Evolutionary conservation across 2,797 vertebrate genomes (phyloP).

Genomic region (Salarias fasciatus): DNA sequence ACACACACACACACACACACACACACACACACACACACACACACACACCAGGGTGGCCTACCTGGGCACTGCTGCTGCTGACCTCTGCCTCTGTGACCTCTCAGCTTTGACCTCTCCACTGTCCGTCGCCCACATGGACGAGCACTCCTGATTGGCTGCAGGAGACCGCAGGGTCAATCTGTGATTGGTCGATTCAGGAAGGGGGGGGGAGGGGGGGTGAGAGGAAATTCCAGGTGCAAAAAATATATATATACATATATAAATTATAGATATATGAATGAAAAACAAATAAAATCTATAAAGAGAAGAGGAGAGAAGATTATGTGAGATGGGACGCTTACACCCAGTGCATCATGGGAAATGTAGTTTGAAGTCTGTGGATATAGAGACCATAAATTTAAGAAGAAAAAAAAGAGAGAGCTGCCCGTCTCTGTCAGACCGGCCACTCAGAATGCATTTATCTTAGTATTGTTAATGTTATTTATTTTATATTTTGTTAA

Average conservation of each 20-base stretch:
- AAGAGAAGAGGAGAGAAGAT: too few relatives aligned
- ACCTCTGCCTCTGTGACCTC: constrained; percentile 75
- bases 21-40: constrained; percentile 47
- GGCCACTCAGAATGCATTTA: constrained; percentile 74
- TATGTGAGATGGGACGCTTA: constrained; percentile 49
- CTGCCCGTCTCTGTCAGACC: constrained; percentile 61
- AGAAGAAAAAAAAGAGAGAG: constrained; percentile 31
- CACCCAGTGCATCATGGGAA: constrained; percentile 64
- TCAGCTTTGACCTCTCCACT: constrained; percentile 81
- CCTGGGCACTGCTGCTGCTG: constrained; percentile 74
- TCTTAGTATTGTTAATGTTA: constrained; percentile 82
- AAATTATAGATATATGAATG: constrained; percentile 36
- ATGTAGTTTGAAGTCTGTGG: constrained; percentile 58
- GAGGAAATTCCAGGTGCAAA: constrained; percentile 75
- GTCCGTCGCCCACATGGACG: constrained; percentile 58
- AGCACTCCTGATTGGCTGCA: constrained; percentile 69
- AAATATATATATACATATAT: constrained; percentile 35
- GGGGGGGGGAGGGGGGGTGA: constrained; percentile 50
- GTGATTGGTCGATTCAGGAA: constrained; percentile 69
- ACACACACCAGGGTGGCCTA: constrained; percentile 63
- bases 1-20: constrained; percentile 42
- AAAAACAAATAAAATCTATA: constrained; percentile 9
- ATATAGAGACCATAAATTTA: constrained; percentile 40
- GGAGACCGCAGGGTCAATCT: constrained; percentile 58
- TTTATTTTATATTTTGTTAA: constrained; percentile 86